Conservation (phyloP, 2,888 invertebrate species). For the Gymnoscelis rufifasciata region DNA sequence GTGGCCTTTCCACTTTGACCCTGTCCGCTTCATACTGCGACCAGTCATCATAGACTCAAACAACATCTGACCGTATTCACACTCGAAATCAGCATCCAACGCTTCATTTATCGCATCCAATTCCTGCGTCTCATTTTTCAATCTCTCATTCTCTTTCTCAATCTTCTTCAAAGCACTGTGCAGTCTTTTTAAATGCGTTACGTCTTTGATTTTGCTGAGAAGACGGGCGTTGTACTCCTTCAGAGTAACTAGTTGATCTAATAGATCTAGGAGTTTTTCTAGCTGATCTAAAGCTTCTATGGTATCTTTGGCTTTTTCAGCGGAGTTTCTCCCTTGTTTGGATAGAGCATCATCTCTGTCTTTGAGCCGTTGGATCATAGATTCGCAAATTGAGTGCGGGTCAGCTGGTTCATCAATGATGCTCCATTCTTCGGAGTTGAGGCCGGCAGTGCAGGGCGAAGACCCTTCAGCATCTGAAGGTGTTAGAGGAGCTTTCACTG, state of each 20-base stretch:
- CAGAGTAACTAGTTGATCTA: constrained; percentile 86
- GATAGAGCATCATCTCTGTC: constrained; percentile 67
- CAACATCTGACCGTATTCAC: constrained; percentile 81
- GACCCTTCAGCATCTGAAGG: constrained; percentile 68
- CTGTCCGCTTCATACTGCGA: constrained; percentile 70
- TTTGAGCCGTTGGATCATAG: constrained; percentile 62
- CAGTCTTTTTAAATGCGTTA: constrained; percentile 84
- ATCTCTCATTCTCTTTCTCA: constrained; percentile 56
- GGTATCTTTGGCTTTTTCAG: constrained; percentile 78
- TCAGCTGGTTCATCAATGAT: constrained; percentile 51
- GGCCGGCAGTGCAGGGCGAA: constrained; percentile 64
- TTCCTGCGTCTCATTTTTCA: constrained; percentile 58
- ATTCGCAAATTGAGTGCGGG: constrained; percentile 58
- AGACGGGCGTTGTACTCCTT: constrained; percentile 85
- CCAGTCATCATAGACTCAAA: constrained; percentile 82
- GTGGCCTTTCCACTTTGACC: constrained; percentile 72
- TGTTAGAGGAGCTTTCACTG: constrained; percentile 59
- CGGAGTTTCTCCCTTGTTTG: constrained; percentile 74
- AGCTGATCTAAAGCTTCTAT: constrained; percentile 87
- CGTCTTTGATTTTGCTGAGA: constrained; percentile 83
- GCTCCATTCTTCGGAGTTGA: constrained; percentile 59
- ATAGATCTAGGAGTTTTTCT: constrained; percentile 86
- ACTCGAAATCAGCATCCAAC: constrained; percentile 79
- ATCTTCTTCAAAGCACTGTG: constrained; percentile 79
- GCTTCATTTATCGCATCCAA: constrained; percentile 67